Conservation (phyloP, 1,140 invertebrate genomes). For the Zaprionus ghesquierei region DNA sequence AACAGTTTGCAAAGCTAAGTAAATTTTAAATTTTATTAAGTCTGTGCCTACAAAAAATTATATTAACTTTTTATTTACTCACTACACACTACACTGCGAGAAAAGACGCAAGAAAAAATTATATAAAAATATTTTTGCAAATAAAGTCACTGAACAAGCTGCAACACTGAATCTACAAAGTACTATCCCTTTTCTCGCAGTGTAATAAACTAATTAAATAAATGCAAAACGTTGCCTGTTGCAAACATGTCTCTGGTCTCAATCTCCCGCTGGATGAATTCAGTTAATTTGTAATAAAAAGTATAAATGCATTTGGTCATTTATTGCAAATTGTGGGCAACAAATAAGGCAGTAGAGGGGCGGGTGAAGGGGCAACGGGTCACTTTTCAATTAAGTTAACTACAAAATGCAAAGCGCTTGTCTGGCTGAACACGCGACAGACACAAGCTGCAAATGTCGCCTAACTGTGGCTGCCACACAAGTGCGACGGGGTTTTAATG, state of each 20-base stretch:
- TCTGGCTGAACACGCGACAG: neutral
- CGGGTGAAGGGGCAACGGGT: constrained; percentile 20
- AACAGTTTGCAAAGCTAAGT: too few species aligned
- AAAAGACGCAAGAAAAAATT: too few species aligned
- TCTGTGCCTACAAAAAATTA: too few species aligned
- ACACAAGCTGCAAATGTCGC: neutral
- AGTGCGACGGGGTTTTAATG: neutral
- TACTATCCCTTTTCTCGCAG: neutral
- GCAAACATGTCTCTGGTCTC: neutral
- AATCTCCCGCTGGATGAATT: neutral
- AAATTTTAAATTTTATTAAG: too few species aligned
- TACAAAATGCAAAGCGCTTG: constrained; percentile 7
- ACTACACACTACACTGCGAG: too few species aligned
- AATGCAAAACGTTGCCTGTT: neutral
- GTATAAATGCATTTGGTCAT: constrained; percentile 38
- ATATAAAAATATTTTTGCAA: neutral
- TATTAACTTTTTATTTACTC: too few species aligned
- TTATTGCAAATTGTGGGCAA: neutral
- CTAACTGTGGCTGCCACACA: neutral
- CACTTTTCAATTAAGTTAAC: constrained; percentile 58
- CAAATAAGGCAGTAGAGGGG: constrained; percentile 1
- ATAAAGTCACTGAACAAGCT: neutral
- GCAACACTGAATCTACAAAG: neutral
- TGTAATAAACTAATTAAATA: neutral
- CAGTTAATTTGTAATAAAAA: constrained; percentile 4